phyloP scores from a whole-genome alignment of 2,113 vertebrate genomes.

The Natator depressus region DNA sequence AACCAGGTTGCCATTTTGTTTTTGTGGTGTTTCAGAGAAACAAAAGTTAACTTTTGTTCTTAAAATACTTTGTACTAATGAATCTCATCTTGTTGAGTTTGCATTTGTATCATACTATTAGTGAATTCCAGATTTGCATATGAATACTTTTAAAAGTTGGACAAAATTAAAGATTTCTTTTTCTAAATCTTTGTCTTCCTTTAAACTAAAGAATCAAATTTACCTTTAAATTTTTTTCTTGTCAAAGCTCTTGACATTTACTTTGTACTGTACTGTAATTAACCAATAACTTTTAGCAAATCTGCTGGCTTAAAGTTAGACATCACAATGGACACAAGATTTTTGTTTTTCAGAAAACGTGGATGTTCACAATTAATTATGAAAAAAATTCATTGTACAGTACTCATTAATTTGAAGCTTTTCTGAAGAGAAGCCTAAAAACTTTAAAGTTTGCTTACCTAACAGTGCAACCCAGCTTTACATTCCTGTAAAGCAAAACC shows the following conservation, averaged over 20 bases:
- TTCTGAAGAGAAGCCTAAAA: background rate
- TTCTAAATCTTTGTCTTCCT: slow-evolving; percentile 30
- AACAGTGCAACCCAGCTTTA: background rate
- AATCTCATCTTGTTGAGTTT: background rate
- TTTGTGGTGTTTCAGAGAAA: background rate
- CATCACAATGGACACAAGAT: background rate
- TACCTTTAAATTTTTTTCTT: background rate
- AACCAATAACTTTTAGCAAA: background rate
- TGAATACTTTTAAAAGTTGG: slow-evolving; percentile 70
- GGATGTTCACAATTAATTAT: background rate
- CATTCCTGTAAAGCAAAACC: background rate
- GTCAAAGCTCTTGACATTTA: background rate
- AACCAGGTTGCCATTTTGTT: background rate
- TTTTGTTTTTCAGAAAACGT: background rate
- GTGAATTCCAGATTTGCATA: slow-evolving; percentile 50
- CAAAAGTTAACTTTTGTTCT: background rate
- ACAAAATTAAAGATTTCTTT: slow-evolving; percentile 60
- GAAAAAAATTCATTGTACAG: background rate
- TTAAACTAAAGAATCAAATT: background rate
- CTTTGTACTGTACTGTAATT: background rate
- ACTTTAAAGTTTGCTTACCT: background rate
- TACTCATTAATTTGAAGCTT: background rate
- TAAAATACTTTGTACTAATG: slow-evolving; percentile 17
- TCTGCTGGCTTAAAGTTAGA: background rate
- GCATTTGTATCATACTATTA: slow-evolving; percentile 27